A percentile compares a stretch with the other conserved stretches of the same genome.
These are phyloP conservation scores for Monopis laevigella DNA, from an alignment of 2,888 invertebrate species.

Conservation along the genomic window DNA sequence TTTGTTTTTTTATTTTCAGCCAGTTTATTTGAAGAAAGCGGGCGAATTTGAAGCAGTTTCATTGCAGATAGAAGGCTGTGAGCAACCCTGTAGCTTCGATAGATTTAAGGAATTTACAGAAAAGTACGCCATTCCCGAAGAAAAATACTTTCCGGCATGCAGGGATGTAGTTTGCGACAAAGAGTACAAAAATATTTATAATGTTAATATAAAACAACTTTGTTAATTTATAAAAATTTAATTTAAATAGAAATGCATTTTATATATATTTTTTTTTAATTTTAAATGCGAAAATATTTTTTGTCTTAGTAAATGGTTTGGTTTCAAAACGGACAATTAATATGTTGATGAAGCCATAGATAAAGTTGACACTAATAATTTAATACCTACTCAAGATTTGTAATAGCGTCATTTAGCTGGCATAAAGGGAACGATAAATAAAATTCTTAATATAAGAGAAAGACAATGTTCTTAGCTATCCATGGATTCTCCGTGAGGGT, in stretches of 20 bases:
- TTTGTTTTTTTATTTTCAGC: slow-evolving; percentile 36
- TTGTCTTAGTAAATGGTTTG: neutral
- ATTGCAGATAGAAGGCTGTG: slow-evolving; percentile 36
- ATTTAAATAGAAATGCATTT: no score
- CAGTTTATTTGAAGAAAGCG: slow-evolving; percentile 43
- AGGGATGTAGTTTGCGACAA: neutral
- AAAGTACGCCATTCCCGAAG: slow-evolving; percentile 12
- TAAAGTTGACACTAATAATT: no score
- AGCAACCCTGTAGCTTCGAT: slow-evolving; percentile 29
- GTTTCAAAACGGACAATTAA: neutral
- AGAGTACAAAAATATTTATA: neutral
- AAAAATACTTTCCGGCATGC: neutral
- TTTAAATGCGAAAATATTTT: neutral
- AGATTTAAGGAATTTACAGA: slow-evolving; percentile 28
- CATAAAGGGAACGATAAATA: no score
- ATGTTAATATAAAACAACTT: slow-evolving; percentile 1
- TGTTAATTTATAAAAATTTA: no score
- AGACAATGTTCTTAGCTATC: no score
- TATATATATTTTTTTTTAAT: slow-evolving; percentile 1
- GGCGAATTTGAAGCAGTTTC: slow-evolving; percentile 31
- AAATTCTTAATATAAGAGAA: no score
- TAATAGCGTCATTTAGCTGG: no score
- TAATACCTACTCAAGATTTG: no score
- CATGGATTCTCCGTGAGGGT: no score
- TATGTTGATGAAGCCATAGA: no score